Evolutionary conservation across 2,797 vertebrate genomes (phyloP), one percentile per base, ranked within the genome.

Genomic region (Aldrovandia affinis): DNA sequence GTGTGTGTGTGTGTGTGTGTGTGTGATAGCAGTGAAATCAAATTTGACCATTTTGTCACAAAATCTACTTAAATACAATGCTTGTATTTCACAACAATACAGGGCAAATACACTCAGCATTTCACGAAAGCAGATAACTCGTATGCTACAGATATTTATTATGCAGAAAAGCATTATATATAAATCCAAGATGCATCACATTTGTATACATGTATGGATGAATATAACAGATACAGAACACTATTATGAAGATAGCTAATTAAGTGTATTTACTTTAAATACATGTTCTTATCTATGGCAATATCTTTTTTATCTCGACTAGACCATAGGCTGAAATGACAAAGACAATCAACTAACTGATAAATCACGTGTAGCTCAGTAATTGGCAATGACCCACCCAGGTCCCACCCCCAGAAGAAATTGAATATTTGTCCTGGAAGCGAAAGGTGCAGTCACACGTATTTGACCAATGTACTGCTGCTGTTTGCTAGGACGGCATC

Each of bases 401-500:
- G 36, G 15, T 57, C 79, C 68, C 68, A 81, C 81, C 77, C 80
- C 65, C 86, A 86, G 86, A 91, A 91, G 87, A 90, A 88, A 88
- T 85, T 89, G 84, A 88, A 86, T 86, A 89, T 87, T 88, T 88
- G 88, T 87, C 59, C 90, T 92, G 91, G 84, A 91, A 59, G 89
- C 89, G 90, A 90, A 87, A 50, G 88, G 86, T 84, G 86, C 89
- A 90, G 92, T 92, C 92, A 88, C 88, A 90, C 91, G 84, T 87
- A 65, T 94, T 94, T 93, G 92, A 92, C 87, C 87, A 88, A 75
- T 90, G 91, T 90, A 89, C 89, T 89, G 88, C 90, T 85, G 86
- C 88, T 80, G 92, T 93, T 91, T 91, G 92, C 92, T 92, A 90
- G 92, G 92, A 93, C 93, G 92, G 90, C 89, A 89, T 93, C 92